phyloP scores from a whole-genome alignment of 2,888 invertebrate genomes.

The Zonitis immaculata region DNA sequence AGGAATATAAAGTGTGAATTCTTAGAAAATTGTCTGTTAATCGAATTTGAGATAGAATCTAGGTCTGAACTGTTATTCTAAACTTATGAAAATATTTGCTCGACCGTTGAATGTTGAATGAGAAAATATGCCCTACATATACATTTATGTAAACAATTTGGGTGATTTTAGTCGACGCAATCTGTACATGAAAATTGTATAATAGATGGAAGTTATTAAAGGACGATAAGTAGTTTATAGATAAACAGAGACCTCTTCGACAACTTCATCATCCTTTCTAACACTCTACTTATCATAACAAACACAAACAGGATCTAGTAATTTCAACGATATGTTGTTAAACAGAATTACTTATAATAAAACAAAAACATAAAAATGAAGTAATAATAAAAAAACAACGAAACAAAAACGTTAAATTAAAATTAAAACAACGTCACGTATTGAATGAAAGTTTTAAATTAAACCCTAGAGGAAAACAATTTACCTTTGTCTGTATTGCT shows the following conservation, averaged over 20 bases:
- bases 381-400: too few relatives aligned
- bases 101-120: conserved; percentile 17
- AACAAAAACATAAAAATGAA: too few relatives aligned
- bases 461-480: background rate
- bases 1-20: too few relatives aligned
- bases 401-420: background rate
- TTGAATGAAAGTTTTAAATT: background rate
- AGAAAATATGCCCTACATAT: conserved; percentile 9
- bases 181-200: background rate
- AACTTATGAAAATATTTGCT: conserved; percentile 19
- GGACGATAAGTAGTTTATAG: background rate
- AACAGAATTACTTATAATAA: too few relatives aligned
- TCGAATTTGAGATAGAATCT: conserved; percentile 13
- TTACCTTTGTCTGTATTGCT: background rate
- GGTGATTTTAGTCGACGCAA: background rate
- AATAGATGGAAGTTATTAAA: background rate
- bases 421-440: background rate
- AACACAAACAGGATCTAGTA: background rate
- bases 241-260: background rate
- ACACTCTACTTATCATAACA: background rate
- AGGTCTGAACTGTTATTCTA: conserved; percentile 15
- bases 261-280: background rate
- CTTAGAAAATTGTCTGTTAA: background rate
- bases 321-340: background rate
- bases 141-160: background rate